These are phyloP conservation scores for Marisa cornuarietis DNA, from an alignment of 1,140 invertebrate species.

Conservation along the genomic window DNA sequence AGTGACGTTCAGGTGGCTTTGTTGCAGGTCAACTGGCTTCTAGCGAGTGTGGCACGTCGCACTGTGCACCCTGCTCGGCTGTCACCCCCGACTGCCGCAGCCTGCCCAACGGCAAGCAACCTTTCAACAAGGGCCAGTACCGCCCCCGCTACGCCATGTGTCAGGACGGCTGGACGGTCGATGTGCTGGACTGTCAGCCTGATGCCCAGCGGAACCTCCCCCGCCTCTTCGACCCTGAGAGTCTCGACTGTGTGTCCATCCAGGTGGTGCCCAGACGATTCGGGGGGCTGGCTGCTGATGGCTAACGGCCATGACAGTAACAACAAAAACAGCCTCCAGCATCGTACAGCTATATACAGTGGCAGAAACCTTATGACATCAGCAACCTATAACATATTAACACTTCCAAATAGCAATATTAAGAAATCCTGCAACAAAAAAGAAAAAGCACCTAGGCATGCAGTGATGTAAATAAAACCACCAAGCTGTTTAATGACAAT, in stretches of 20 bases:
- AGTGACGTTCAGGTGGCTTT: no score
- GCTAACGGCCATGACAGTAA: no score
- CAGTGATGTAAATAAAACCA: no score
- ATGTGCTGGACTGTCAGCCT: background rate
- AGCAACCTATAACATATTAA: no score
- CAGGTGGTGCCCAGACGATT: background rate
- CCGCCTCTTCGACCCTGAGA: background rate
- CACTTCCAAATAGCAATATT: no score
- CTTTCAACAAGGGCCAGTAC: slow-evolving; percentile 28
- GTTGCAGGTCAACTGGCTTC: background rate
- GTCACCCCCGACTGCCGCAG: slow-evolving; percentile 33
- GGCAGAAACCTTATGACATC: no score
- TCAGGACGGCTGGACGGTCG: slow-evolving; percentile 2
- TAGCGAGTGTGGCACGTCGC: background rate
- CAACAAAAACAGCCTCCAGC: no score
- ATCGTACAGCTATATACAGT: no score
- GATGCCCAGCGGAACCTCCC: background rate
- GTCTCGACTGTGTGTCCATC: background rate
- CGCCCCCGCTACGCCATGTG: slow-evolving; percentile 33
- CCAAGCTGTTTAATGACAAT: no score
- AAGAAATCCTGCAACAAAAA: no score
- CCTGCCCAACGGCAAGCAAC: slow-evolving; percentile 27
- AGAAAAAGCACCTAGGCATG: no score
- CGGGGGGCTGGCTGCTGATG: background rate
- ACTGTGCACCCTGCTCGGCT: slow-evolving; percentile 31